phyloP scores from a whole-genome alignment of 2,113 vertebrate species.

The Spheniscus mendiculus region DNA sequence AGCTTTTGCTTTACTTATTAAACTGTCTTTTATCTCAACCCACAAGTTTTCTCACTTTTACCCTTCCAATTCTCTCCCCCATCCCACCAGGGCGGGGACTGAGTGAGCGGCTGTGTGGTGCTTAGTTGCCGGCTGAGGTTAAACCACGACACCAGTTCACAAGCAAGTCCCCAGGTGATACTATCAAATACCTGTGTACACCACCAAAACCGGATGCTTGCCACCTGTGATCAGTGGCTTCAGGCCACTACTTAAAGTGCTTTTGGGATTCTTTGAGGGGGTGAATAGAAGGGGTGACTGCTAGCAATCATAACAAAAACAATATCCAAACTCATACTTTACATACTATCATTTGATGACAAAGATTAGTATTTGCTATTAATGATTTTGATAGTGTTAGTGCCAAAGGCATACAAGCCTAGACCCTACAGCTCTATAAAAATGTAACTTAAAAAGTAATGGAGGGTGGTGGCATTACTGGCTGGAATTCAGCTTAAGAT shows the following conservation, averaged over 20 bases:
- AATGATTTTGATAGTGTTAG: background rate
- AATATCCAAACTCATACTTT: background rate
- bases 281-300: background rate
- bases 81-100: background rate
- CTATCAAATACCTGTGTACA: background rate
- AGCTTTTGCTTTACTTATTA: background rate
- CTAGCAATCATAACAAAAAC: background rate
- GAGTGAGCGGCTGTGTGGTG: rapidly evolving
- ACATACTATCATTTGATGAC: background rate
- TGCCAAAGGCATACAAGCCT: background rate
- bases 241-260: background rate
- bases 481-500: background rate
- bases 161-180: background rate
- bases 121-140: background rate
- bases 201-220: background rate
- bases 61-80: background rate
- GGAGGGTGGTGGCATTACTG: background rate
- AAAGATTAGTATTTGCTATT: background rate
- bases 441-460: background rate
- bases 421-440: background rate
- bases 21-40: background rate
- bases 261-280: background rate
- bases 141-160: background rate
- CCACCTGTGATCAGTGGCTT: background rate
- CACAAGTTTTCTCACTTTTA: background rate